These are phyloP conservation scores for Lipophrys pholis DNA, from an alignment of 2,113 vertebrate species.

Conservation along the genomic window DNA sequence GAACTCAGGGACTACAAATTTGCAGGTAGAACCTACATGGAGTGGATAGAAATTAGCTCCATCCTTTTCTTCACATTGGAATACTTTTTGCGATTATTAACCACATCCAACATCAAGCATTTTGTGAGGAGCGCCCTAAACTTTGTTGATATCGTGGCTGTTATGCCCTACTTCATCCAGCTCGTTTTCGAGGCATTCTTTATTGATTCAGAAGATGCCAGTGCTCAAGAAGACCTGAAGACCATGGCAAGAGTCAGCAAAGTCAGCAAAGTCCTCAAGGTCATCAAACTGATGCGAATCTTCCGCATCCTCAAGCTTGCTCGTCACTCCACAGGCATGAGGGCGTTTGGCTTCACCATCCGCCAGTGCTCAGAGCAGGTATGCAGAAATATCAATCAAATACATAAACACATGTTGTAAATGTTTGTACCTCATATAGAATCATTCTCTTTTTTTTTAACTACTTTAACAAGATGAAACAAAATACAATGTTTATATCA, in stretches of 20 bases:
- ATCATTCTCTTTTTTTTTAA: background rate
- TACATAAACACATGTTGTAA: background rate
- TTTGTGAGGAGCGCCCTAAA: conserved; percentile 89
- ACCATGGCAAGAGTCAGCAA: conserved; percentile 89
- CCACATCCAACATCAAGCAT: conserved; percentile 85
- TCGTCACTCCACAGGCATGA: conserved; percentile 90
- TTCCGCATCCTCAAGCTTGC: conserved; percentile 93
- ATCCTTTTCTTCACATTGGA: conserved; percentile 91
- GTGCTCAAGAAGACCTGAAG: conserved; percentile 87
- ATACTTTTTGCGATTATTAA: conserved; percentile 87
- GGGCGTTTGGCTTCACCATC: conserved; percentile 92
- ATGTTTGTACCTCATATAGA: background rate
- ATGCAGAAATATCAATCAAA: conserved; percentile 2
- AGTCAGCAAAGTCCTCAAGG: conserved; percentile 91
- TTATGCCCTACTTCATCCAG: conserved; percentile 92
- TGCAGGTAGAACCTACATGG: conserved; percentile 87
- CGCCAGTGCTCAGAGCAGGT: conserved; percentile 94
- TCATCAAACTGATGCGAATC: conserved; percentile 92
- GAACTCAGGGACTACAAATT: conserved; percentile 85
- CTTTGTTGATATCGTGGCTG: conserved; percentile 90
- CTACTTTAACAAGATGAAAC: too few species aligned
- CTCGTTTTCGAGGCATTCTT: conserved; percentile 87
- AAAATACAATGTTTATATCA: too few species aligned
- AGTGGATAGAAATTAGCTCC: conserved; percentile 86
- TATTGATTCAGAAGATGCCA: conserved; percentile 74